Percentiles rank a stretch among this genome's conserved stretches.
phyloP scores from a whole-genome alignment of 1,140 invertebrate species.

The Solen grandis region DNA sequence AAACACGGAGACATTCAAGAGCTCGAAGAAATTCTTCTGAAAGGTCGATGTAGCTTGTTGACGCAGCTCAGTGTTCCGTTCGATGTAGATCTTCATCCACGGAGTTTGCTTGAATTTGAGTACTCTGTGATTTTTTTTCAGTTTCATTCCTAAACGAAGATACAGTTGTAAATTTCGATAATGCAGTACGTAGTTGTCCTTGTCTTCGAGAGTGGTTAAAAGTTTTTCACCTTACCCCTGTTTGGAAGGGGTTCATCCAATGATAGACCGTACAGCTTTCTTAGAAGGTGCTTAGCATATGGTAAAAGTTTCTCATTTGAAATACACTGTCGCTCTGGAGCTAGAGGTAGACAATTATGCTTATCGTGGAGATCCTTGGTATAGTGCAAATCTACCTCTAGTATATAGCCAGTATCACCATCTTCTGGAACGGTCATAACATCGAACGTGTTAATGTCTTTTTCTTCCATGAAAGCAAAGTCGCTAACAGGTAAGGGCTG shows the following conservation, averaged over 20 bases:
- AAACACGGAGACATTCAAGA: constrained; percentile 80
- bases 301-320: constrained; percentile 23
- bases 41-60: constrained; percentile 77
- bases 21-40: constrained; percentile 81
- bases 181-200: constrained; percentile 58
- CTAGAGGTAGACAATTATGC: constrained; percentile 82
- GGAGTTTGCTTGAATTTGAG: constrained; percentile 49
- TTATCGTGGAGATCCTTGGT: constrained; percentile 80
- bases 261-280: not conserved
- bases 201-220: constrained; percentile 55
- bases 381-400: constrained; percentile 81
- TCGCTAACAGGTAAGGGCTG: constrained; percentile 43
- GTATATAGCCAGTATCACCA: constrained; percentile 81
- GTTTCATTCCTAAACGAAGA: constrained; percentile 43
- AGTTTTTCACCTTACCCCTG: constrained; percentile 48
- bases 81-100: constrained; percentile 58
- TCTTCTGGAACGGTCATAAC: constrained; percentile 72
- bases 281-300: constrained; percentile 1
- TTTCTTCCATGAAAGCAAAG: constrained; percentile 77
- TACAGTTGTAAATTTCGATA: constrained; percentile 59
- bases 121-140: constrained; percentile 44
- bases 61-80: constrained; percentile 68
- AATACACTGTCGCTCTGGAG: constrained; percentile 70
- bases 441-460: constrained; percentile 75
- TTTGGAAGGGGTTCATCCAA: not conserved